phyloP scores from a whole-genome alignment of 2,888 invertebrate species.

The Eilema depressum region DNA sequence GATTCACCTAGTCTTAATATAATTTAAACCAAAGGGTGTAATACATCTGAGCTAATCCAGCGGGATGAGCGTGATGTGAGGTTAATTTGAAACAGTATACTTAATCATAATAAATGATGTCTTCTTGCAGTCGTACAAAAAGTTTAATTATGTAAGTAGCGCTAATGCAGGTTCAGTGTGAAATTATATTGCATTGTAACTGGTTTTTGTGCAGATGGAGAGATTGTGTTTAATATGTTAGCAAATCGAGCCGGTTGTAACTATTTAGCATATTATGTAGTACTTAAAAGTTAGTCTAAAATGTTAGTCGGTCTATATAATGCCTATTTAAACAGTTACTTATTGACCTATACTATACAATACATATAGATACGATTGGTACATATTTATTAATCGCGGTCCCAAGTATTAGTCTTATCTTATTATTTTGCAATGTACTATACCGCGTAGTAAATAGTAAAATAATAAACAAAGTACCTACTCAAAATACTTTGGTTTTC shows the following conservation, averaged over 20 bases:
- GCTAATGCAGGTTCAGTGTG: neutral
- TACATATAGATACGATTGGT: too few relatives aligned
- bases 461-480: too few relatives aligned
- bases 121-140: neutral
- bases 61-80: neutral
- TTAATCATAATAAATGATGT: neutral
- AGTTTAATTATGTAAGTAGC: neutral
- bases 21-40: neutral
- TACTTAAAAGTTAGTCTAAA: neutral
- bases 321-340: too few relatives aligned
- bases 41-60: neutral
- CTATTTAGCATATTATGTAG: too few relatives aligned
- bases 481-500: too few relatives aligned
- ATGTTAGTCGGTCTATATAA: neutral
- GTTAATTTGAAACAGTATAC: neutral
- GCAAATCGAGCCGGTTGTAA: neutral
- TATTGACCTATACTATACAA: too few relatives aligned
- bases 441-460: too few relatives aligned
- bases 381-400: too few relatives aligned
- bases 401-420: too few relatives aligned
- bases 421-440: too few relatives aligned
- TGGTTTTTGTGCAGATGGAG: neutral
- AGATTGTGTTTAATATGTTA: constrained; percentile 2
- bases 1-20: neutral
- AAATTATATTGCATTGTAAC: constrained; percentile 6